phyloP scores from a whole-genome alignment of 2,797 vertebrate species.

The Syncerus caffer region DNA sequence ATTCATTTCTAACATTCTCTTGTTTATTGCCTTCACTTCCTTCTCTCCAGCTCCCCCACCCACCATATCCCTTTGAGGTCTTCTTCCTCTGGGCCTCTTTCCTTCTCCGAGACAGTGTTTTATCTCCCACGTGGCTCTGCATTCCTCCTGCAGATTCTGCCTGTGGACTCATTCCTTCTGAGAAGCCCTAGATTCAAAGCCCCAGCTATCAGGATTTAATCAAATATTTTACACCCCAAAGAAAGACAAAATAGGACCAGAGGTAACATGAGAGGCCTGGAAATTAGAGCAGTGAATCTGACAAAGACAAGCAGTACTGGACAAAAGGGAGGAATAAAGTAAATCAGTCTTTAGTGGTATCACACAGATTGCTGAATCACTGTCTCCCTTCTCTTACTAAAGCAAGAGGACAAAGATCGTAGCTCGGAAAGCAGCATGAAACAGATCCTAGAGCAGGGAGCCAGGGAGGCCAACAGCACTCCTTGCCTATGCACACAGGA shows the following conservation, averaged over 20 bases:
- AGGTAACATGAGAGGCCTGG: slow-evolving; percentile 22
- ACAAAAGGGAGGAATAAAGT: background rate
- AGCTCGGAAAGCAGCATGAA: background rate
- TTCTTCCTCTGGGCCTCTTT: background rate
- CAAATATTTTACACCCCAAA: slow-evolving; percentile 21
- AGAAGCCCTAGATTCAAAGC: background rate
- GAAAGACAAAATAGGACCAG: slow-evolving; percentile 2
- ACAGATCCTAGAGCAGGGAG: background rate
- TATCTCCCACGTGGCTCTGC: background rate
- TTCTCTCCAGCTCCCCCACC: background rate
- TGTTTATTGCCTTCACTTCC: background rate
- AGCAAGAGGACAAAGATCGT: background rate
- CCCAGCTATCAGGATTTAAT: background rate
- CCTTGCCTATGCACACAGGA: background rate
- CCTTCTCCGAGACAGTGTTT: background rate
- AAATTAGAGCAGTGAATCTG: background rate
- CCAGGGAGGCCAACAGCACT: background rate
- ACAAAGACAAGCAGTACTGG: background rate
- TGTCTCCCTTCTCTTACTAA: background rate
- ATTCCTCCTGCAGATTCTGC: background rate
- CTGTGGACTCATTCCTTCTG: background rate
- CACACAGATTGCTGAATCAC: background rate
- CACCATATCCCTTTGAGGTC: background rate
- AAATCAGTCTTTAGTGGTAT: background rate
- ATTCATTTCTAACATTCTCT: background rate